Conservation (phyloP, 1,140 invertebrate species). For the Macrobrachium nipponense region DNA sequence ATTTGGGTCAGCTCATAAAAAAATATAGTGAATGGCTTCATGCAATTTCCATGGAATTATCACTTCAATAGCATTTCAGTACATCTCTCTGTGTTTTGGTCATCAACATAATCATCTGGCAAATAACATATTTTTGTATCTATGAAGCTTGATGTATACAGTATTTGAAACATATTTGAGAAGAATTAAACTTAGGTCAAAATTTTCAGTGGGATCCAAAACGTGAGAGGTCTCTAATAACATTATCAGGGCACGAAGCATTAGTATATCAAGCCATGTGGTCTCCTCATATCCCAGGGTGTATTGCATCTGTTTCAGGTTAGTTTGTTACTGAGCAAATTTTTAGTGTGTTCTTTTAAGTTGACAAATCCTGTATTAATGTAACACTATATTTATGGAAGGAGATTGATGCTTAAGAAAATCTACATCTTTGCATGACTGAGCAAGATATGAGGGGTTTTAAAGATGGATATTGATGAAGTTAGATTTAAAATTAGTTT, state of each 20-base stretch:
- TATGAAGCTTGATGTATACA: too few relatives aligned
- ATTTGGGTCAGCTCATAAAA: too few relatives aligned
- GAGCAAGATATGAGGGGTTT: background rate
- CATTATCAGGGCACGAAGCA: slow-evolving; percentile 32
- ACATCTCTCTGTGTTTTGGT: too few relatives aligned
- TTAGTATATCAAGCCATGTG: slow-evolving; percentile 35
- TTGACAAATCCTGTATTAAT: background rate
- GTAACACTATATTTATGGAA: background rate
- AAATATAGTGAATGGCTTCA: too few relatives aligned
- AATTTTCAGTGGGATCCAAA: slow-evolving; percentile 51
- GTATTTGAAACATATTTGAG: background rate
- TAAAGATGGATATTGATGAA: too few relatives aligned
- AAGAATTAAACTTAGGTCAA: background rate
- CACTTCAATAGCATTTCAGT: too few relatives aligned
- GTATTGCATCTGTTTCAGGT: slow-evolving; percentile 47
- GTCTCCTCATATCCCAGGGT: slow-evolving; percentile 38
- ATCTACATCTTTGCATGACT: background rate
- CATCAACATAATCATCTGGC: too few relatives aligned
- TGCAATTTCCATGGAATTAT: too few relatives aligned
- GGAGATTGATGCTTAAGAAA: background rate
- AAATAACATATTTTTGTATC: too few relatives aligned
- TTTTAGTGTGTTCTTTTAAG: background rate
- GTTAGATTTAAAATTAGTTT: too few relatives aligned
- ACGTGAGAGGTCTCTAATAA: slow-evolving; percentile 19
- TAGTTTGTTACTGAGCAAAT: background rate